Evolutionary conservation across 2,797 vertebrate genomes (phyloP), one percentile per base, ranked within the genome.

Genomic region (Petrocephalus schoutedeni): DNA sequence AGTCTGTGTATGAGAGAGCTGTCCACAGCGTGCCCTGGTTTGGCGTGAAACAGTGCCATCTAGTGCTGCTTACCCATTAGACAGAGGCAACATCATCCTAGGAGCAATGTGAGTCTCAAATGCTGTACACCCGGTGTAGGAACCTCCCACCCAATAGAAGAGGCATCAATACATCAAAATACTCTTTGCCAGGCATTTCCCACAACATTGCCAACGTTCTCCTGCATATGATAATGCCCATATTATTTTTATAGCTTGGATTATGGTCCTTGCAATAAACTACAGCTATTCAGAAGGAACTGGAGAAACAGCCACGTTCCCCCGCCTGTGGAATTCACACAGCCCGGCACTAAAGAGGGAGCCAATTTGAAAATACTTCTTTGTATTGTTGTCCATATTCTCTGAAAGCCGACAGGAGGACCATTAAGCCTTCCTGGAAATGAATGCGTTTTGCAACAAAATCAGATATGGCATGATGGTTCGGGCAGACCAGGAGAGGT

Each of bases 21-120:
- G 28, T 14, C 23, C 23, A 64, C 5, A 4, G 16, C 10, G 16
- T 36, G 28, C 49, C 51, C 49, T 59, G 87, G 86, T 88, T 89
- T 83, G 80, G 23, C 21, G 1, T 10, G 28, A 83, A 67, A 94
- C 94, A 95, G 94, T 94, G 90, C 95, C 95, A 95, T 94, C 95
- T 94, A 95, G 92, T 94, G 95, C 93, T 53, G 0, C 9, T 0
- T 19, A 7, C 9, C 19, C 51, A 28, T 85, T 12, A 32, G 12
- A 85, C 5, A 12, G 5, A 87, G 61, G 45, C 85, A 28, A 36
- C 85, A 28, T 36, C 32, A 57, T 86, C 23, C 49, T 89, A 0
- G 58, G 85, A 14, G 89, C 2, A 41, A 59, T 36, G 4, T 7
- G 45, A 83, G 83, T 23, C 12, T 16, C 4, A 19, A 36, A 64